These are phyloP conservation scores for Vipera latastei DNA, from an alignment of 2,797 vertebrate genomes.

Conservation along the genomic window DNA sequence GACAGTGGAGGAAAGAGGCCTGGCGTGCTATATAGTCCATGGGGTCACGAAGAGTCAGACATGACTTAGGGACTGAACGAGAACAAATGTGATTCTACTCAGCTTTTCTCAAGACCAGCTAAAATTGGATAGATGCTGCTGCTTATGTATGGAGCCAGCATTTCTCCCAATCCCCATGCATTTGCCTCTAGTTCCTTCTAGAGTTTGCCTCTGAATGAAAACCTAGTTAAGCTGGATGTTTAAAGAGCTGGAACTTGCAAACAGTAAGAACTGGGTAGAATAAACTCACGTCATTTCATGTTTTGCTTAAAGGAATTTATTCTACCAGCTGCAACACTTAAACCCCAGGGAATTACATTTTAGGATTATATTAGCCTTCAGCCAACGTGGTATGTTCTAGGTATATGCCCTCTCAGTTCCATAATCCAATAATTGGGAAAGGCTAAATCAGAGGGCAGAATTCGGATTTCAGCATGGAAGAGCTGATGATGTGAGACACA, in stretches of 20 bases:
- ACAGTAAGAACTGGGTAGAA: no score
- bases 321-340: background rate
- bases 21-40: background rate
- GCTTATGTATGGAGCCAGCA: background rate
- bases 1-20: background rate
- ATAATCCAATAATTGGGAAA: background rate
- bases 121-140: background rate
- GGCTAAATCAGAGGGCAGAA: background rate
- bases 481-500: no score
- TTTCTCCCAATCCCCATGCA: no score
- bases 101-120: background rate
- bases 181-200: background rate
- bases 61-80: background rate
- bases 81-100: background rate
- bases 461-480: no score
- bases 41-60: background rate
- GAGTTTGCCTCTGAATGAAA: background rate
- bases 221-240: background rate
- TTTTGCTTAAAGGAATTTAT: background rate
- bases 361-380: background rate
- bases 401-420: background rate
- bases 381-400: background rate
- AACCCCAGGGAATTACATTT: background rate
- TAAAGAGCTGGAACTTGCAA: background rate
- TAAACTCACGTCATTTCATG: background rate